These are phyloP conservation scores for Pyrgilauda ruficollis DNA, from an alignment of 2,113 vertebrate species.

Conservation along the genomic window DNA sequence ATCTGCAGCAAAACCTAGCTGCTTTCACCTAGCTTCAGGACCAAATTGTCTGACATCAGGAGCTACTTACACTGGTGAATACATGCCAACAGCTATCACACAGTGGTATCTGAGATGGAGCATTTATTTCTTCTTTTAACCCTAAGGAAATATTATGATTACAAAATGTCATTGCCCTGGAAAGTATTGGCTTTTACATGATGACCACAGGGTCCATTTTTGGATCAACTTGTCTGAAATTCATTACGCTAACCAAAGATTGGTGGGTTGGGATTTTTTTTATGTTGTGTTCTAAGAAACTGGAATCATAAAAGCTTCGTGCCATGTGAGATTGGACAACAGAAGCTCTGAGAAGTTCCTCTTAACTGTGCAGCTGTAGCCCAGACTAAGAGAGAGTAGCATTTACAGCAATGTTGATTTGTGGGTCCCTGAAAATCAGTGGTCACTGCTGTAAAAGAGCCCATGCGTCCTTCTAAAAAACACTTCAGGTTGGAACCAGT, in stretches of 20 bases:
- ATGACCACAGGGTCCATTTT: conserved; percentile 14
- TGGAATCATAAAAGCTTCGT: background rate
- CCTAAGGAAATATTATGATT: conserved; percentile 37
- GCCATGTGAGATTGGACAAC: background rate
- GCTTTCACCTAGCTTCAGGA: conserved; percentile 21
- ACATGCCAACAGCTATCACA: background rate
- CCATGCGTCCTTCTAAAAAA: background rate
- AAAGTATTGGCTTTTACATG: background rate
- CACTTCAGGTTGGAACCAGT: background rate
- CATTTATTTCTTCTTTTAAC: conserved; percentile 41
- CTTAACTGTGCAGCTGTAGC: background rate
- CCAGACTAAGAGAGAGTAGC: background rate
- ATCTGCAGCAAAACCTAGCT: background rate
- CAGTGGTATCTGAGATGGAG: background rate
- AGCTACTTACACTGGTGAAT: background rate
- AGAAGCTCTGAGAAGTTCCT: background rate
- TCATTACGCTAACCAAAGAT: conserved; percentile 20
- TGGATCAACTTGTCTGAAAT: conserved; percentile 25
- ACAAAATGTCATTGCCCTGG: background rate
- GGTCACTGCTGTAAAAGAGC: background rate
- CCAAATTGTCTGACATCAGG: background rate
- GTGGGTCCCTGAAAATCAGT: background rate
- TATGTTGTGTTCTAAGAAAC: conserved; percentile 3
- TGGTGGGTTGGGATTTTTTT: background rate
- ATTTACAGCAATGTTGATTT: background rate